Evolutionary conservation across 64 coral and sea anemone genomes (phyloP), one percentile per base, ranked within the genome.

Genomic region (Pocillopora verrucosa): DNA sequence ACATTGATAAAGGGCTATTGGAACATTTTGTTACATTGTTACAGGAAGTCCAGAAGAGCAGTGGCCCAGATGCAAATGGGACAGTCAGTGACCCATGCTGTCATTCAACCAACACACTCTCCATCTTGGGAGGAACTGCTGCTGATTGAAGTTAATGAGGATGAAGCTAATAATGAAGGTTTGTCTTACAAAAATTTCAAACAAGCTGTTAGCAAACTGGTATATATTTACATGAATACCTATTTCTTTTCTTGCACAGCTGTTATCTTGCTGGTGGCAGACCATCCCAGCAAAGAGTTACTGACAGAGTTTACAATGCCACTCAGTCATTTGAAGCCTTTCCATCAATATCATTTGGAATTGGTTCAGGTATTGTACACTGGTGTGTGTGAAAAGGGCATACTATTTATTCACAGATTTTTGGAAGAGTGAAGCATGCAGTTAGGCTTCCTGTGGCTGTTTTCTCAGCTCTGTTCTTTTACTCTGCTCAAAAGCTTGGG

Each of bases 261-360:
- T 76, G 63, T 95, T 38, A 72, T 95, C 13, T 60, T 95, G 61
- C 72, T 90, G n/a, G 51, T 92, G 38, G 93, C 78, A 59, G 95
- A 97, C 79, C 69, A 90, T 36, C 91, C 95, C 5, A 96, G 95
- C 24, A 92, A 64, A 91, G 95, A 96, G 82, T 63, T 93, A 30
- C 90, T 96, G 61, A 82, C 78, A 69, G 91, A 96, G 83, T 96
- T 88, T 65, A 88, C 45, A 60, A 87, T 96, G 76, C 91, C 95
- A 12, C 84, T 93, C 9, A 83, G 36, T n/a, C 82, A 93, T 73
- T 60, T 96, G 37, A 93, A 87, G 64, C 92, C 91, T 25, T 93
- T 88, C 57, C 92, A 93, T 59, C 82, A 72, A 14, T 96, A 96
- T 76, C 91, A 96, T 64, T 70, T 96, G 74, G 91, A 96, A 69